Evolutionary conservation across 2,888 invertebrate genomes (phyloP).

Genomic region (Drosophila atripex): DNA sequence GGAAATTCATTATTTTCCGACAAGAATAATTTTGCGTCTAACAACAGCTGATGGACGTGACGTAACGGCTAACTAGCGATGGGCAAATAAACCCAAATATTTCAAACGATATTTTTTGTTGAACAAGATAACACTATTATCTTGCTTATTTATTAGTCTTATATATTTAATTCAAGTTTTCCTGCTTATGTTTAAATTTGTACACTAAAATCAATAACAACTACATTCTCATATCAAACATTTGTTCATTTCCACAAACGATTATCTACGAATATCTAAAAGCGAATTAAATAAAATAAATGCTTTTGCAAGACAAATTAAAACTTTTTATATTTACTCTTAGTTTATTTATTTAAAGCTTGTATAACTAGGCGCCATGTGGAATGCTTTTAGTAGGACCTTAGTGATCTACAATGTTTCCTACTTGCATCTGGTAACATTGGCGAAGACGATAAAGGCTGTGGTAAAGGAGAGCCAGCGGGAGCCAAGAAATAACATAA

Average conservation of each 20-base stretch:
- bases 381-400: background rate
- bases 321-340: background rate
- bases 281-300: too few species aligned
- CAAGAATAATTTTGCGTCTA: conserved; percentile 29
- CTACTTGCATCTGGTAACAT: background rate
- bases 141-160: background rate
- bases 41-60: conserved; percentile 67
- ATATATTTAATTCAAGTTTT: too few species aligned
- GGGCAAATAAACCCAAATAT: background rate
- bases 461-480: too few species aligned
- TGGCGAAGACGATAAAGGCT: too few species aligned
- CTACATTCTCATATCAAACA: too few species aligned
- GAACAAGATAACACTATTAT: background rate
- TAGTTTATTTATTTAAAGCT: background rate
- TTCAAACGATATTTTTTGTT: background rate
- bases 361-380: background rate
- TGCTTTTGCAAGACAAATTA: too few species aligned
- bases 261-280: too few species aligned
- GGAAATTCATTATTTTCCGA: conserved; percentile 59
- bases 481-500: too few species aligned
- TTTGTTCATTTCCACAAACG: too few species aligned
- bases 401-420: background rate
- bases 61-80: conserved; percentile 53
- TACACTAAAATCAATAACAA: too few species aligned
- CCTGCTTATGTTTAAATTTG: background rate